Evolutionary conservation across 2,888 invertebrate species (phyloP).

Genomic region (Drosophila monieri): DNA sequence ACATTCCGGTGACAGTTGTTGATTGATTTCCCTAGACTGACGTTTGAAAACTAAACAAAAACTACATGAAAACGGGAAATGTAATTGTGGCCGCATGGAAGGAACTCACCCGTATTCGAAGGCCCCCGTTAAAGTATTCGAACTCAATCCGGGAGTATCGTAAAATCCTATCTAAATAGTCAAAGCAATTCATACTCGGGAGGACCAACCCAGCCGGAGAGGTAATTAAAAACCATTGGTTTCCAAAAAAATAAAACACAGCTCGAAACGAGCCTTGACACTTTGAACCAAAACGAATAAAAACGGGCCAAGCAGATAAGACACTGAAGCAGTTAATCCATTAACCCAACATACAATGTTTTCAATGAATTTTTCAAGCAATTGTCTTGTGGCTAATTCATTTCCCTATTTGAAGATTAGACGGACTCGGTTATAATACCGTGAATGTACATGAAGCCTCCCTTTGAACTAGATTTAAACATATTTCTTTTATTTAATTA

Average conservation of each 20-base stretch:
- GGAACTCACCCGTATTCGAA: neutral
- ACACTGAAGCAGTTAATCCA: constrained; percentile 29
- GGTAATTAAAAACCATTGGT: constrained; percentile 35
- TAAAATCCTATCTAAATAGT: constrained; percentile 22
- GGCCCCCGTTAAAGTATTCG: constrained; percentile 9
- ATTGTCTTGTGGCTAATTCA: constrained; percentile 24
- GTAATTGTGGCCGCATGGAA: neutral
- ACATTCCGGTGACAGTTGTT: constrained; percentile 66
- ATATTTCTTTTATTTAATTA: neutral
- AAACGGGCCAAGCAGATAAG: constrained; percentile 13
- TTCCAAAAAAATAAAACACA: constrained; percentile 14
- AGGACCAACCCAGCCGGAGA: constrained; percentile 4
- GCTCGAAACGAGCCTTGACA: constrained; percentile 36
- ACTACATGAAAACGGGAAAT: constrained; percentile 45
- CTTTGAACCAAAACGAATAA: constrained; percentile 28
- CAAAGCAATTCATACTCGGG: constrained; percentile 23
- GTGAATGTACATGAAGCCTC: neutral
- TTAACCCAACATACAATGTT: constrained; percentile 12
- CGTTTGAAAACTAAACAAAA: constrained; percentile 57
- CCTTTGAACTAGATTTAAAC: neutral
- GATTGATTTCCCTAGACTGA: constrained; percentile 68
- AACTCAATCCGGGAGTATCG: constrained; percentile 1
- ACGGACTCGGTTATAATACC: constrained; percentile 51
- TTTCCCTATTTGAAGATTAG: constrained; percentile 50
- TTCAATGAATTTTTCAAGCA: constrained; percentile 4